phyloP scores from a whole-genome alignment of 1,140 invertebrate genomes.

The Heliconius himera region DNA sequence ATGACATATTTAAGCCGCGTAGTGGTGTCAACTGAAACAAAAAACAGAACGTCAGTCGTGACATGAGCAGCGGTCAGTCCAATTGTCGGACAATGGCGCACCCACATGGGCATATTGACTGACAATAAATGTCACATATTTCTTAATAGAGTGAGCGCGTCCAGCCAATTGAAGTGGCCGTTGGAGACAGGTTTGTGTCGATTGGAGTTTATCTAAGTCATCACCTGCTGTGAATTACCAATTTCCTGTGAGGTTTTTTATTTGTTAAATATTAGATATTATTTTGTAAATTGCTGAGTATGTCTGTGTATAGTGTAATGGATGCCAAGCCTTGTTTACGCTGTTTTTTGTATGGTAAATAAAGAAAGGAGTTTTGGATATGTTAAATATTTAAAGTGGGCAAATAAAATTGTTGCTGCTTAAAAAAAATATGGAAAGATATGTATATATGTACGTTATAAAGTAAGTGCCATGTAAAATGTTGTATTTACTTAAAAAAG shows the following conservation, averaged over 20 bases:
- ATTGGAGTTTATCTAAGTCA: slow-evolving; percentile 37
- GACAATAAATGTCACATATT: slow-evolving; percentile 78
- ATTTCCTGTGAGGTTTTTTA: slow-evolving; percentile 30
- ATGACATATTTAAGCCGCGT: slow-evolving; percentile 49
- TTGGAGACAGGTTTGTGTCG: slow-evolving; percentile 47
- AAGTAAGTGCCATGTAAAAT: too few species aligned
- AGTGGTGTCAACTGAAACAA: slow-evolving; percentile 50
- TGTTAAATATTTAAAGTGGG: too few species aligned
- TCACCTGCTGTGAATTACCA: slow-evolving; percentile 44
- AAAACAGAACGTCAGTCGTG: slow-evolving; percentile 46
- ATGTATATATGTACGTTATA: too few species aligned
- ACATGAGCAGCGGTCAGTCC: slow-evolving; percentile 48
- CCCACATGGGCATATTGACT: slow-evolving; percentile 75
- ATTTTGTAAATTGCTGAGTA: background rate
- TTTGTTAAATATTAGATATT: slow-evolving; percentile 14
- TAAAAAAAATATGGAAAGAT: too few species aligned
- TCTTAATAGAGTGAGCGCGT: slow-evolving; percentile 65
- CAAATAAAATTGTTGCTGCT: too few species aligned
- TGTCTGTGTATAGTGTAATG: background rate
- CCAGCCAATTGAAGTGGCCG: slow-evolving; percentile 56
- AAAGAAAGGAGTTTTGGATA: too few species aligned
- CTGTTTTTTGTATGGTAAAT: background rate
- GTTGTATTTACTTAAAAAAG: too few species aligned
- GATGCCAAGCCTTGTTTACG: background rate
- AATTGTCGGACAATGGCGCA: slow-evolving; percentile 66